Base-by-base conservation (phyloP, 1,140 invertebrate species). In the Lepidurus packardi region DNA sequence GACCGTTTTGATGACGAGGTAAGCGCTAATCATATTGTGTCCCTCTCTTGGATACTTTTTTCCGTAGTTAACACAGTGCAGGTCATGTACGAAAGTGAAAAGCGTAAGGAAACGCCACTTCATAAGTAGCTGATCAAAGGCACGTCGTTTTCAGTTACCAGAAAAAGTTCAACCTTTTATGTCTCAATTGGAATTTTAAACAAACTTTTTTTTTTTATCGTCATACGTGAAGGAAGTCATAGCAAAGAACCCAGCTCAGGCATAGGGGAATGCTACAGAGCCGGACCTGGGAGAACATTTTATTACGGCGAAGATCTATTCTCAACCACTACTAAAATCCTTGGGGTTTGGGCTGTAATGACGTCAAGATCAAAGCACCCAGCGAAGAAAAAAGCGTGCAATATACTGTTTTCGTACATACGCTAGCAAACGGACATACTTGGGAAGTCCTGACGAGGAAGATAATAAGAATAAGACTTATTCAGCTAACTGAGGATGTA, bases 1-100 rank as follows among this genome's bases (percentile, higher is more conserved):
- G 53, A 65, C 21, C 53, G 53, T 65, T 65, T 65, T 21, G 53
- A 65, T 65, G 53, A 65, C 53, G 53, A 65, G 53, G 53, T 65
- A 65, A 7, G 53, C 21, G 53, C 21, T 65, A 65, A 65, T 34
- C 0, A 34, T 34, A 65, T 65, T 65, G 6, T 13, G n/a, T n/a
- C 21, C 21, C 16, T n/a, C 8, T 65, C 16, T 16, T 65, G 3
- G 21, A 65, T 65, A n/a, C 53, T 65, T 65, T 65, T 65, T 9
- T 65, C 53, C 34, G 34, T 34, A 2, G 34, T 34, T 34, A 34
- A 34, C 34, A 4, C 34, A 34, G 34, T 34, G 3, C 34, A 34
- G 34, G 34, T 34, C 34, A 34, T 34, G 34, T 34, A 34, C 0
- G 34, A 34, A 34, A 34, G 34, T 34, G 34, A 34, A 34, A 34